Base-by-base conservation (phyloP, 2,888 invertebrate genomes). In the Xestia xanthographa region DNA sequence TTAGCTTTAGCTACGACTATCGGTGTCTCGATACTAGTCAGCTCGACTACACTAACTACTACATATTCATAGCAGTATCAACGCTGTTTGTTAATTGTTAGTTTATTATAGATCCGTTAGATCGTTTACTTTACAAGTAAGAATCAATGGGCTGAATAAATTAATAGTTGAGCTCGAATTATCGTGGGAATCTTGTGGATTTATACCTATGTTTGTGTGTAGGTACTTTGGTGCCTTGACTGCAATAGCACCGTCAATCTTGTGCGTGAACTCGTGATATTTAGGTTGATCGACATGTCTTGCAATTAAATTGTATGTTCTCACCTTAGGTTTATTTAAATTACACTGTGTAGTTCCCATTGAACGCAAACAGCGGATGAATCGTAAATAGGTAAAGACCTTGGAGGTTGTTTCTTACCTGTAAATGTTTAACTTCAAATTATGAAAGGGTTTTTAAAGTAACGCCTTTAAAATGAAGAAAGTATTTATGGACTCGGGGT, bases 91-190 rank as follows among this genome's bases (percentile, higher is more conserved):
- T 67, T 84, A 80, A 83, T 84, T 84, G 84, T 72, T 72, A 48
- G 67, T 77, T 81, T 80, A 77, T 74, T 84, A 69, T 69, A 68
- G 43, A 80, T 63, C 84, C 83, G 83, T 82, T 82, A 82, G 56
- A 66, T 72, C 71, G 68, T 83, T 82, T 79, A 79, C 63, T 71
- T 83, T 38, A 75, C 70, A 83, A 38, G 77, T 80, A 66, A 20
- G 45, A 81, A 78, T 79, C 75, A 72, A 75, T 69, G 29, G 75
- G 22, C 48, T 75, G 71, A 53, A 83, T 82, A 56, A 71, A 83
- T 82, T 83, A 75, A 41, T 67, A 43, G 63, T 53, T 26, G 26
- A 83, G 17, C 63, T 63, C 53, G 48, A 41, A 29, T 53, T 83
- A 83, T 79, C 82, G 82, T 82, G 82, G 82, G 82, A 82, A 79